These are phyloP conservation scores for Bombyx huttoni DNA, from an alignment of 2,888 invertebrate species.

Conservation along the genomic window DNA sequence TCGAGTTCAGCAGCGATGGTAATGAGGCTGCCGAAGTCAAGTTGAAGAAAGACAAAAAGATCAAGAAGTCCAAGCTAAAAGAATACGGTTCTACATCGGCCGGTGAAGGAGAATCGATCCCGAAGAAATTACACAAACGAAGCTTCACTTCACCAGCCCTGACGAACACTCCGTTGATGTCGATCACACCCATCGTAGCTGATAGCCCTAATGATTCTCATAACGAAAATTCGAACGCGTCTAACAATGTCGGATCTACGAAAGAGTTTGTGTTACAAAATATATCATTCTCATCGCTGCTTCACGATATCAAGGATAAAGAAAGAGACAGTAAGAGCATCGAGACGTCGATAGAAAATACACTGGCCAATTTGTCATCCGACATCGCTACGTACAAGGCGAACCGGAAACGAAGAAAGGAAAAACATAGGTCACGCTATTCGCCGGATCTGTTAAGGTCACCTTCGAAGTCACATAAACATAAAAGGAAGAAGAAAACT, in stretches of 20 bases:
- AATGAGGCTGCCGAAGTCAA: slow-evolving; percentile 42
- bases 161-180: slow-evolving; percentile 67
- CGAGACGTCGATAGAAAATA: slow-evolving; percentile 60
- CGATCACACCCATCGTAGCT: slow-evolving; percentile 64
- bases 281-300: slow-evolving; percentile 61
- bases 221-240: slow-evolving; percentile 63
- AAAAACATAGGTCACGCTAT: slow-evolving; percentile 83
- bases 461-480: slow-evolving; percentile 82
- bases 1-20: slow-evolving; percentile 56
- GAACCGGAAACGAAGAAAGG: slow-evolving; percentile 79
- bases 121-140: slow-evolving; percentile 54
- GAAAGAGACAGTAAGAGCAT: slow-evolving; percentile 58
- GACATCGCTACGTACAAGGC: slow-evolving; percentile 72
- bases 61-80: slow-evolving; percentile 46
- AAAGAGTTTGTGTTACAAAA: slow-evolving; percentile 49
- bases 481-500: slow-evolving; percentile 85
- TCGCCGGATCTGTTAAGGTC: slow-evolving; percentile 77
- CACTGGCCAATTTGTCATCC: slow-evolving; percentile 57
- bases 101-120: slow-evolving; percentile 27
- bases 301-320: slow-evolving; percentile 37
- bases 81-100: slow-evolving; percentile 33
- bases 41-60: slow-evolving; percentile 51
- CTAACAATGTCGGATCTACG: slow-evolving; percentile 31
- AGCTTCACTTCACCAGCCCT: slow-evolving; percentile 64
- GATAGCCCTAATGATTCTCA: slow-evolving; percentile 66